Evolutionary conservation across 64 coral and sea anemone genomes (phyloP), one percentile per base, ranked within the genome.

Genomic region (Montipora foliosa): DNA sequence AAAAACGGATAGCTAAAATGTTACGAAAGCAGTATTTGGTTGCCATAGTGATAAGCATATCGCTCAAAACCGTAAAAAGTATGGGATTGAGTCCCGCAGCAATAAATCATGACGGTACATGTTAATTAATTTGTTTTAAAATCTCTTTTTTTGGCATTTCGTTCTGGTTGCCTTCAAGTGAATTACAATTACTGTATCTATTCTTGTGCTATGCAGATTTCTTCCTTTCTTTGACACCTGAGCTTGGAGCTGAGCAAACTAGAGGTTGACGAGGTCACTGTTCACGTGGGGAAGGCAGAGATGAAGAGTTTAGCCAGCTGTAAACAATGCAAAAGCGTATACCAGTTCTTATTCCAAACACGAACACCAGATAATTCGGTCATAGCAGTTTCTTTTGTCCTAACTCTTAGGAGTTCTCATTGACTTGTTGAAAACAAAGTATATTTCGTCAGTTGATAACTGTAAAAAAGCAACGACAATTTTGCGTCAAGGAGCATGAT

Each of bases 231-330:
- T 68, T 68, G 45, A 49, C 82, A 86, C 82, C 47, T 49, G 19
- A 68, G 21, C 53, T 57, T 57, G 46, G 71, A 86, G 82, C 82
- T 86, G 82, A 49, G 17, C 46, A 86, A 49, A 86, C 66, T n/a
- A 12, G 3, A n/a, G 3, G 29, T 8, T 84, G 62, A 69, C 82
- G 49, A 19, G 3, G 6, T 71, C 16, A 21, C 62, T 49, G 8
- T 86, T 48, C 45, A 67, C 44, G 47, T 71, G 76, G 45, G 45
- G 8, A 49, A 5, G 16, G 17, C 44, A 72, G 8, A 3, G 22
- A 51, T 44, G 5, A 7, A 8, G 4, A 44, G 19, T 86, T 86
- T 86, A 71, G 44, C 3, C 82, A 86, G 64, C 82, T 86, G 82
- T 11, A 57, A 57, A 6, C 6, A 29, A 6, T 5, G 11, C 4